Evolutionary conservation across 2,797 vertebrate genomes (phyloP).

Genomic region (Astyanax mexicanus): DNA sequence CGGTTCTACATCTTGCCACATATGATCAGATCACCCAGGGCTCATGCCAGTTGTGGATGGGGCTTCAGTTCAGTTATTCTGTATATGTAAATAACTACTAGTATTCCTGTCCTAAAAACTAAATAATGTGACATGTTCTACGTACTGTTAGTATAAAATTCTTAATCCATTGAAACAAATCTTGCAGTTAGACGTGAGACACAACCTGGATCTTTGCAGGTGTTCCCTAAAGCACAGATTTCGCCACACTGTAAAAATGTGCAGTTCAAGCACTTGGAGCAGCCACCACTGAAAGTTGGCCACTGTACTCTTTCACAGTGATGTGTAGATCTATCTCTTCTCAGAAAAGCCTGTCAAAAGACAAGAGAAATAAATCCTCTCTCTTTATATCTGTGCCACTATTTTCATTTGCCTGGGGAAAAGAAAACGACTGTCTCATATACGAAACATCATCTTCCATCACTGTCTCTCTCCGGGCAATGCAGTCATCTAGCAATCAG

Average conservation of each 20-base stretch:
- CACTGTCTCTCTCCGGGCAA: not conserved
- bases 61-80: too few species aligned
- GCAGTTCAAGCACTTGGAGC: not conserved
- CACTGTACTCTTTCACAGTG: not conserved
- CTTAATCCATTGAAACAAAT: not conserved
- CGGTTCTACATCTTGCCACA: too few species aligned
- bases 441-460: not conserved
- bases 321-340: not conserved
- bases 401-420: not conserved
- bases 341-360: not conserved
- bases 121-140: too few species aligned
- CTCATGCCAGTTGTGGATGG: too few species aligned
- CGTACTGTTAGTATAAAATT: too few species aligned
- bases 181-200: not conserved
- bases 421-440: not conserved
- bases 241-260: not conserved
- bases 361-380: not conserved
- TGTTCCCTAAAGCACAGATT: not conserved
- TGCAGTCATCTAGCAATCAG: constrained; percentile 1
- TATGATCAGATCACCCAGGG: too few species aligned
- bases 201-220: not conserved
- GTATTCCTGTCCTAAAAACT: too few species aligned
- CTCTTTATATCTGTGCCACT: not conserved
- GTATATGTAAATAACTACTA: too few species aligned
- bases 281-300: not conserved